Percentiles rank a stretch among this genome's conserved stretches.
Conservation (phyloP, 1,140 invertebrate genomes). For the Homarus americanus region DNA sequence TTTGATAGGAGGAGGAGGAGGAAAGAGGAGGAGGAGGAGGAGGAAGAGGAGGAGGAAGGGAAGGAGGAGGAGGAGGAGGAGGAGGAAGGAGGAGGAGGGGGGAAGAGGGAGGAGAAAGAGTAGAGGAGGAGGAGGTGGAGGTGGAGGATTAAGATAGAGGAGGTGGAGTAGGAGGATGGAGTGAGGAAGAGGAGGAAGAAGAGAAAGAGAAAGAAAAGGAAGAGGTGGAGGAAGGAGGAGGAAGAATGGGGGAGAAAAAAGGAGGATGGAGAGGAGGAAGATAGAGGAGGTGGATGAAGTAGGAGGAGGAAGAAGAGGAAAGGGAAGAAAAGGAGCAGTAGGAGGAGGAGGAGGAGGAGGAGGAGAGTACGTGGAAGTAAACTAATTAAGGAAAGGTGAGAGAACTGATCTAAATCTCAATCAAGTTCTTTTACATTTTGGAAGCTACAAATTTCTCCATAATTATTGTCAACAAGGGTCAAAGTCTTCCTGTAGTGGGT, state of each 20-base stretch:
- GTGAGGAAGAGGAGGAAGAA: background rate
- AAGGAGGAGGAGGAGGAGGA: background rate
- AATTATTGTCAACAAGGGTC: no score
- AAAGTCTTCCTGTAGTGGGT: no score
- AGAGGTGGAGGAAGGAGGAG: background rate
- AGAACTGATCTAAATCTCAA: no score
- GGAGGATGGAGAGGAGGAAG: background rate
- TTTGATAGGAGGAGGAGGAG: background rate
- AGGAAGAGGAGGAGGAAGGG: background rate
- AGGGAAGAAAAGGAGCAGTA: background rate
- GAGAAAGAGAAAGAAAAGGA: background rate
- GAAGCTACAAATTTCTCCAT: no score
- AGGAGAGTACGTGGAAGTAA: no score
- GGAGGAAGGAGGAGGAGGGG: background rate
- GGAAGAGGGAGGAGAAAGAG: background rate
- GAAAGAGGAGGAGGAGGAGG: background rate
- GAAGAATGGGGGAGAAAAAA: background rate
- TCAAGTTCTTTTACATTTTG: no score
- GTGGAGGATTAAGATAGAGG: background rate
- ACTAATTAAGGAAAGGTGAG: no score
- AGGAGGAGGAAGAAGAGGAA: conserved; percentile 26
- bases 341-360: background rate
- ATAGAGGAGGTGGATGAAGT: conserved; percentile 6
- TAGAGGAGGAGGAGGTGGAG: background rate
- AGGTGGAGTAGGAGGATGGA: background rate